Base-by-base conservation (phyloP, 2,888 invertebrate genomes). In the Scaptodrosophila latifasciaeformis region DNA sequence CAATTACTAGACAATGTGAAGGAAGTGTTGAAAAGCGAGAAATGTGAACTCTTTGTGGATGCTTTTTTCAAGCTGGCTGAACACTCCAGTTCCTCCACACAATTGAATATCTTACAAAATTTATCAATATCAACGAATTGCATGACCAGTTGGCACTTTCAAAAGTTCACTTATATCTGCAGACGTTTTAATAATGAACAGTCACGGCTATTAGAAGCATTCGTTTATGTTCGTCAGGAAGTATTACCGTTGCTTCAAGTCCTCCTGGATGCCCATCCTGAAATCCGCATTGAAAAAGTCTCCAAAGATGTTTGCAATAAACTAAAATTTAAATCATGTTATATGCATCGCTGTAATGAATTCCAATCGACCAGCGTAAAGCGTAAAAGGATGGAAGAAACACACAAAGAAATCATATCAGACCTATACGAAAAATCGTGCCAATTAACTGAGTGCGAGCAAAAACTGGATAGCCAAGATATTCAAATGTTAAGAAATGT, bases 121-220 rank as follows among this genome's bases (percentile, higher is more conserved):
- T n/a, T 53, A 12, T n/a, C n/a, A n/a, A n/a, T n/a, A 9, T 34
- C 53, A 1, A 4, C 35, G 2, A 13, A 34, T n/a, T 1, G 31
- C 10, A 2, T 13, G 35, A 18, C 0, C 40, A 19, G 58, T 17
- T 74, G 81, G 81, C 44, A 65, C 1, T 9, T 49, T 4, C 63
- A 71, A 10, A 61, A 56, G 19, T 68, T 75, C 27, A 5, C 78
- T 0, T 65, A 56, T 24, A 18, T 1, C 1, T 29, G 43, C 0
- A 5, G 18, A 0, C 30, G 12, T 10, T 17, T n/a, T n/a, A n/a
- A n/a, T n/a, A n/a, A n/a, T n/a, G n/a, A n/a, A n/a, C n/a, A n/a
- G n/a, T n/a, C n/a, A n/a, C n/a, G n/a, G n/a, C n/a, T n/a, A n/a
- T n/a, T n/a, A n/a, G n/a, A n/a, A n/a, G n/a, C n/a, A n/a, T n/a